These are phyloP conservation scores for Steinernema feltiae DNA, from an alignment of 1,140 invertebrate species.

Conservation along the genomic window DNA sequence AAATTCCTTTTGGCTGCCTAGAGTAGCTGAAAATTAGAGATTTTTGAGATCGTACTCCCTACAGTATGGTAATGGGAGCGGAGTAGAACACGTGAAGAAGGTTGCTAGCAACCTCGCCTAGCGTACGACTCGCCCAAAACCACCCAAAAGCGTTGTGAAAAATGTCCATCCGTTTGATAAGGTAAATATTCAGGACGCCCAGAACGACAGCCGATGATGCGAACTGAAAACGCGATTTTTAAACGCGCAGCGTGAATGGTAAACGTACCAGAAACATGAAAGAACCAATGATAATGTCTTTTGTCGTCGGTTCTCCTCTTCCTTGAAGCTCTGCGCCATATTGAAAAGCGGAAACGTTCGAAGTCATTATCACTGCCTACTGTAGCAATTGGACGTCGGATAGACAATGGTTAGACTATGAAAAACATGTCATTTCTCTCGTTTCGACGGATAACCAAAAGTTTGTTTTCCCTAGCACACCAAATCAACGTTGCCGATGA, in stretches of 20 bases:
- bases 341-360: not conserved
- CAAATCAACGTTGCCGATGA: too few species aligned
- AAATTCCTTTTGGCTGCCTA: not conserved
- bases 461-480: too few species aligned
- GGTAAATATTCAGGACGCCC: not conserved
- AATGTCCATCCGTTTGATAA: not conserved
- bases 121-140: not conserved
- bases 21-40: not conserved
- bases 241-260: not conserved
- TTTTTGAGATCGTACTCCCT: not conserved
- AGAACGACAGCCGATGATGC: not conserved
- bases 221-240: not conserved
- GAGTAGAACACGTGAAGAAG: not conserved
- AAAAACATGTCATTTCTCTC: too few species aligned
- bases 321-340: not conserved
- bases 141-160: constrained; percentile 4
- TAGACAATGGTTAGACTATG: too few species aligned
- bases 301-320: not conserved
- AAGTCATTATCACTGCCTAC: too few species aligned
- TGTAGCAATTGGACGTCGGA: too few species aligned
- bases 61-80: not conserved
- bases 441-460: too few species aligned
- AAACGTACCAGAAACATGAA: not conserved
- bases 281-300: not conserved
- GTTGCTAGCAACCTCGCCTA: not conserved